Conservation (phyloP, 1,140 invertebrate species). For the Plodia interpunctella region DNA sequence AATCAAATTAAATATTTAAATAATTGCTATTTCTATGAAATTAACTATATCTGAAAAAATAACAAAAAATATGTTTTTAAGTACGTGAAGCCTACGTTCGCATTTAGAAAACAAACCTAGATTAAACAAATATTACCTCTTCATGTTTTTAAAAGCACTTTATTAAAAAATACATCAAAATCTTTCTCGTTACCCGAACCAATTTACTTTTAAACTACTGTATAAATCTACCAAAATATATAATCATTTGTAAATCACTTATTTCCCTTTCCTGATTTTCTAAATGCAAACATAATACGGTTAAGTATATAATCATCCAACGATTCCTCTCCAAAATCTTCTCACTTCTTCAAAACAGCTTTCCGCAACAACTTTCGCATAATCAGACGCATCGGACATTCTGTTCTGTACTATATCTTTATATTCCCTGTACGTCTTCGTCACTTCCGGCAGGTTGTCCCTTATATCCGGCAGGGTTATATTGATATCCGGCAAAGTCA, state of each 20-base stretch:
- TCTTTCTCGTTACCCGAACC: neutral
- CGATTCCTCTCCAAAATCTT: constrained; percentile 51
- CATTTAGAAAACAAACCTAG: constrained; percentile 7
- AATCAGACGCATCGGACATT: constrained; percentile 58
- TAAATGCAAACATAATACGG: constrained; percentile 22
- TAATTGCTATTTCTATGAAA: too few relatives aligned
- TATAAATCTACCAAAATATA: constrained; percentile 8
- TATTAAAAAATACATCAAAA: neutral
- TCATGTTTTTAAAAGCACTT: neutral
- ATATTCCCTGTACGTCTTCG: constrained; percentile 59
- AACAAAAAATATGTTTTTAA: neutral
- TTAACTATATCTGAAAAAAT: too few relatives aligned
- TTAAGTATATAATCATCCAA: constrained; percentile 36
- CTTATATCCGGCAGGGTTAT: constrained; percentile 54
- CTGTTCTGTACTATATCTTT: constrained; percentile 62
- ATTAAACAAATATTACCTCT: too few relatives aligned
- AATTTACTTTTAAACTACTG: neutral
- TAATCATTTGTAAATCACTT: neutral
- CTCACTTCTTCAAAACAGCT: constrained; percentile 62
- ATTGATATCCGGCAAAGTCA: constrained; percentile 54
- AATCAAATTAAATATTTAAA: too few relatives aligned
- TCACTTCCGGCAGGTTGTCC: constrained; percentile 48
- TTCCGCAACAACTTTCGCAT: constrained; percentile 49
- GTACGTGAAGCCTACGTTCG: constrained; percentile 6
- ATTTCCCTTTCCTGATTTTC: neutral